Evolutionary conservation across 2,888 invertebrate species (phyloP).

Genomic region (Lysandra coridon): DNA sequence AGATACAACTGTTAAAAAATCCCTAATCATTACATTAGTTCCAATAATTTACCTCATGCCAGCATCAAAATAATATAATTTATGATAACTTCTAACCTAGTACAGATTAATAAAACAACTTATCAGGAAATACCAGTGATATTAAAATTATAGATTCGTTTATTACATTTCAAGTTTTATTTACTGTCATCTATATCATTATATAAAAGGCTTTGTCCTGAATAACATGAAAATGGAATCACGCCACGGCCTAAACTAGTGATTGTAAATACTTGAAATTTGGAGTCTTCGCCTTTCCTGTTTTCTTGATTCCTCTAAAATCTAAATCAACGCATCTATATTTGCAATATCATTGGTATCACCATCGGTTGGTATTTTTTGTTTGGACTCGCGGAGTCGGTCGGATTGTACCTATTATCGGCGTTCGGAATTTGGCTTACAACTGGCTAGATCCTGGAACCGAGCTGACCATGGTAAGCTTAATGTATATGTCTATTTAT

Average conservation of each 20-base stretch:
- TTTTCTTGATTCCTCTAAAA: background rate
- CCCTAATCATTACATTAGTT: background rate
- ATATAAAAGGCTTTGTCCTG: too few relatives aligned
- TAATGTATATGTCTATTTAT: background rate
- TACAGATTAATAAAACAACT: background rate
- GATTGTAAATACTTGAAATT: too few relatives aligned
- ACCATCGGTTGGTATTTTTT: background rate
- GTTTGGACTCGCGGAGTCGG: background rate
- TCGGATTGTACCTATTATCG: background rate
- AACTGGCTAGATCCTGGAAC: background rate
- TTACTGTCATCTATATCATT: too few relatives aligned
- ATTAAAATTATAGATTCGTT: background rate
- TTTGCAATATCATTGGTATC: background rate
- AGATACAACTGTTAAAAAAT: too few relatives aligned
- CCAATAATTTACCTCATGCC: background rate
- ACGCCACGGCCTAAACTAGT: too few relatives aligned
- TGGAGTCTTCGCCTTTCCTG: too few relatives aligned
- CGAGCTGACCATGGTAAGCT: slow-evolving; percentile 19
- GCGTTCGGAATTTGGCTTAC: background rate
- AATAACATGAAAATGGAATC: too few relatives aligned
- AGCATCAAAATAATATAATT: background rate
- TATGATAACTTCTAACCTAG: background rate
- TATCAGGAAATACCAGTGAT: background rate
- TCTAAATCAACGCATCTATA: background rate
- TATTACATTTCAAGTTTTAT: too few relatives aligned